These are phyloP conservation scores for Pachyuromys duprasi DNA, from an alignment of 2,797 vertebrate genomes.

Conservation along the genomic window DNA sequence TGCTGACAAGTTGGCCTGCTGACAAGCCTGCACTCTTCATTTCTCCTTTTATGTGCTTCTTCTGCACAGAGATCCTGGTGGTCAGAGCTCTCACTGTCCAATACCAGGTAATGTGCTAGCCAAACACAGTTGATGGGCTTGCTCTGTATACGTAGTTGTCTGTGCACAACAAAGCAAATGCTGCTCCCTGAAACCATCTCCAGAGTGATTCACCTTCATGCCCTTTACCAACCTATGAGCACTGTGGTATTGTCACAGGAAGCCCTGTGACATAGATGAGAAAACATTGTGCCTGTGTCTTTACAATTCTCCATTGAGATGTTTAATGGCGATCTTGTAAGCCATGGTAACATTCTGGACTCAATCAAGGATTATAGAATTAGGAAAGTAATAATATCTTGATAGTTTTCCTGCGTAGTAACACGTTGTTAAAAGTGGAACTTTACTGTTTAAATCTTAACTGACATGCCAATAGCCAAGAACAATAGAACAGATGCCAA, in stretches of 20 bases:
- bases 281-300: fast-evolving
- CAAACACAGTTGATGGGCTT: background rate
- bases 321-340: background rate
- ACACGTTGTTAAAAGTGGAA: background rate
- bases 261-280: background rate
- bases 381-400: background rate
- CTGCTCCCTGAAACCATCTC: background rate
- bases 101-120: background rate
- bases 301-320: background rate
- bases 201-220: background rate
- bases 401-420: background rate
- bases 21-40: background rate
- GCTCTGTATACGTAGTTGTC: background rate
- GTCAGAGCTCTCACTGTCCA: background rate
- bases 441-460: background rate
- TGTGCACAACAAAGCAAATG: background rate
- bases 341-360: background rate
- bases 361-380: slow-evolving; percentile 38
- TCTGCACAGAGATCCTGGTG: background rate
- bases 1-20: background rate
- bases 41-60: background rate
- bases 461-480: background rate
- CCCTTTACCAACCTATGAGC: background rate
- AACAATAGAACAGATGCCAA: slow-evolving; percentile 9
- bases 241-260: background rate